Base-by-base conservation (phyloP, 2,888 invertebrate species). In the Aleiodes leptofemur region DNA sequence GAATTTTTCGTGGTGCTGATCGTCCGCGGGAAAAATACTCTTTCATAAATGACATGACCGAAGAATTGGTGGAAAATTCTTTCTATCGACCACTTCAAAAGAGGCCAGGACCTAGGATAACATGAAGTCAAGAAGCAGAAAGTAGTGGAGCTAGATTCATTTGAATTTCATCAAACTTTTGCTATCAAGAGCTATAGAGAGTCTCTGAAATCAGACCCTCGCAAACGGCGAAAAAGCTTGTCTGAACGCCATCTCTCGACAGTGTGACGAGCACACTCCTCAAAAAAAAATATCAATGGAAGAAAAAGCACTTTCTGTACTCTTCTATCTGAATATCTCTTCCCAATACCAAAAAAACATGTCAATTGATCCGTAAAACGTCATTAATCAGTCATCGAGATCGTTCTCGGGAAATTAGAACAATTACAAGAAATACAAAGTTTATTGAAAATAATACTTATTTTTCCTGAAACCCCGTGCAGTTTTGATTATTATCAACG, bases 231-330 rank as follows among this genome's bases (percentile, higher is more conserved):
- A 59, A 16, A 69, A 43, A 23, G 56, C 34, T 16, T 31, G 8
- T 50, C 23, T 31, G 53, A n/a, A 53, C 82, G 85, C 82, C 85
- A 84, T 84, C 84, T 84, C 80, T 74, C 82, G 86, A 82, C 74
- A 11, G 29, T 11, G 14, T 4, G 13, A 16, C 16, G 34, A 72
- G 38, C 7, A 31, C 14, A 69, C 3, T 55, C 53, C 16, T n/a
- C 5, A 23, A 34, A 4, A 8, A 8, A 5, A 9, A 61, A 61
- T 38, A 14, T 38, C 38, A 7, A n/a, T 61, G 13, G 11, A 43
- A 43, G 43, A 43, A 43, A 11, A 9, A 43, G 8, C 11, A 43
- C 8, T 43, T 9, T 43, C 34, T 0, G 3, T 7, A 43, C 0
- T 43, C 8, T 43, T 7, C 0, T 9, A 43, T 43, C 7, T 9